Base-by-base conservation (phyloP, 2,113 vertebrate genomes). In the Bufo gargarizans region DNA sequence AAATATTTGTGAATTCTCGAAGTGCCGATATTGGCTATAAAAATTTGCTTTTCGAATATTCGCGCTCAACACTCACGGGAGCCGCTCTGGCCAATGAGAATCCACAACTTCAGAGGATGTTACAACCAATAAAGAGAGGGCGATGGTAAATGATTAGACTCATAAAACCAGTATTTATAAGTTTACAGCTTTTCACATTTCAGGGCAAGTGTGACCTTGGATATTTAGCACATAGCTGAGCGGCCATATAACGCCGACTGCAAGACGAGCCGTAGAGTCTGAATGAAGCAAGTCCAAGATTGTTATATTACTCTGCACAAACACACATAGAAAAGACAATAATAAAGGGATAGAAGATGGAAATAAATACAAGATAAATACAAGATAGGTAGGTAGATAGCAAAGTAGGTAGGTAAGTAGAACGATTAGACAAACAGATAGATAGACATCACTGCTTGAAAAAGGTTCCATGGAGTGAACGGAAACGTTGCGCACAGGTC, bases 141-240 rank as follows among this genome's bases (percentile, higher is more conserved):
- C 74, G 43, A 22, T 4, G 47, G 87, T 84, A 67, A 88, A 88
- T 78, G 59, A 88, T 88, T 88, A 69, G 72, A 72, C 74, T 47
- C 82, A 78, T 84, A 88, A 78, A 85, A 65, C 59, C 17, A 84
- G 71, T 77, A 69, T 88, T 72, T 84, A 69, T 78, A 69, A 88
- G 78, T 88, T 88, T 67, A 88, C 59, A 69, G 82, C 82, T 55
- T 84, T 88, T 77, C 82, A 55, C 80, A 76, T 88, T 82, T 63
- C 59, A 59, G 53, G 58, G 59, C 17, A 59, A 77, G 72, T 77
- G 71, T 88, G 74, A 88, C 87, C 87, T 88, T 88, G 81, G 81
- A 33, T 58, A 77, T 47, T 55, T 50, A 49, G 22, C 59, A n/a
- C 63, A 47, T 59, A 83, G 19, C 74, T 63, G 58, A 86, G 85